Base-by-base conservation (phyloP, 1,140 invertebrate genomes). In the Lordiphosa clarofinis region DNA sequence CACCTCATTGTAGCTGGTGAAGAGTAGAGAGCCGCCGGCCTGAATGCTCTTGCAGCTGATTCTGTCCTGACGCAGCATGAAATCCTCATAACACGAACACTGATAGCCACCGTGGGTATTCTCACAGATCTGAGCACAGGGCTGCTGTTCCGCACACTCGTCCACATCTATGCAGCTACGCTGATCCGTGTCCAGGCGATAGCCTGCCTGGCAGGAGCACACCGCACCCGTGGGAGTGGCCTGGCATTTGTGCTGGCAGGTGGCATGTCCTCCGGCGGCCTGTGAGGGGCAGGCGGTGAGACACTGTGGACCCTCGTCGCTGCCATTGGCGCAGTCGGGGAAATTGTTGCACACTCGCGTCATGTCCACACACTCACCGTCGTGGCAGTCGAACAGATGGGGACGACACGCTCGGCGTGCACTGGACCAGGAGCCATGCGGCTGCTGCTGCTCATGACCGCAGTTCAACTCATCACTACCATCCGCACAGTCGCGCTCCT, bases 181-280 rank as follows among this genome's bases (percentile, higher is more conserved):
- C 1, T 81, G 81, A 52, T 92, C 91, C 1, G 74, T 28, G 8
- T 73, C 70, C 12, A 96, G 89, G 1, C 92, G 89, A 84, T 95
- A 98, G 1, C 94, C 96, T 1, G 92, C 89, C 10, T 91, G 90
- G 89, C 97, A 98, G 11, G 92, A 92, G 87, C 97, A 99, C 1
- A 90, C 81, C 1, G 88, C 89, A 1, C 88, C 87, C 11, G 89
- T 84, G 3, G 88, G 84, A 3, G 78, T 76, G 3, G 90, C 87
- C 2, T 57, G 67, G 50, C 91, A 92, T 38, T 89, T 86, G 71
- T 91, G 90, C 59, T 90, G 86, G 62, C 91, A 92, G 0, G 89
- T 73, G 7, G 86, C 44, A 9, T 54, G 56, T 1, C 38, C 6
- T n/a, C n/a, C n/a, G n/a, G n/a, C n/a, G n/a, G n/a, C n/a, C n/a